Evolutionary conservation across 1,140 invertebrate species (phyloP).

Genomic region (Saccostrea cuccullata): DNA sequence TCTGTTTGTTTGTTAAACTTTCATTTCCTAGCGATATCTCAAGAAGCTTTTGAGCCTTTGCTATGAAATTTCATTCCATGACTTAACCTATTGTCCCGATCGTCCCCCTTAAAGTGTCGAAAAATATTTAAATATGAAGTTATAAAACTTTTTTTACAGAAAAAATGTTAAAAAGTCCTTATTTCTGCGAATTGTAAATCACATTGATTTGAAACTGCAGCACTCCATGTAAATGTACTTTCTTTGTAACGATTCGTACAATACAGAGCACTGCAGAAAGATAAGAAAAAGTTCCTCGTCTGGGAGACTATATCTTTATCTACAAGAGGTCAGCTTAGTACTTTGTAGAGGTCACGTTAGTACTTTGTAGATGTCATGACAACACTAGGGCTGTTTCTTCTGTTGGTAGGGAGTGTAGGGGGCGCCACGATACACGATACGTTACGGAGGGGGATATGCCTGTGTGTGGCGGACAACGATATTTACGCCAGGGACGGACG

Average conservation of each 20-base stretch:
- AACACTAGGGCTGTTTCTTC: constrained; percentile 14
- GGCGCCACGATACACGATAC: constrained; percentile 26
- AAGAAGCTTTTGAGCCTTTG: too few species aligned
- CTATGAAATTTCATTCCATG: too few species aligned
- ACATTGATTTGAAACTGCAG: too few species aligned
- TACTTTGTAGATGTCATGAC: not conserved
- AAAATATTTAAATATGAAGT: too few species aligned
- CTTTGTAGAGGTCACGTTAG: not conserved
- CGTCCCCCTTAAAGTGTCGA: too few species aligned
- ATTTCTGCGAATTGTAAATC: too few species aligned
- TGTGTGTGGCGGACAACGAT: constrained; percentile 40
- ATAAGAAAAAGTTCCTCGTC: not conserved
- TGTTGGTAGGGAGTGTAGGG: not conserved
- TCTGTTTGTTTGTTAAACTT: too few species aligned
- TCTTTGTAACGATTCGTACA: not conserved
- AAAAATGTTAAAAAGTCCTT: too few species aligned
- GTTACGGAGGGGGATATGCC: constrained; percentile 1
- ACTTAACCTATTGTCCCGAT: too few species aligned
- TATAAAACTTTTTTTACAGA: too few species aligned
- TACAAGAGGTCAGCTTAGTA: not conserved
- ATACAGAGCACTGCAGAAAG: not conserved
- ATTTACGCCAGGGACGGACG: constrained; percentile 40
- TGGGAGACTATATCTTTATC: not conserved
- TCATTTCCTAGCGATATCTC: too few species aligned
- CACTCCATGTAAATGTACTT: too few species aligned